Evolutionary conservation across 2,113 vertebrate genomes (phyloP).

Genomic region (Microcebus jonahi): DNA sequence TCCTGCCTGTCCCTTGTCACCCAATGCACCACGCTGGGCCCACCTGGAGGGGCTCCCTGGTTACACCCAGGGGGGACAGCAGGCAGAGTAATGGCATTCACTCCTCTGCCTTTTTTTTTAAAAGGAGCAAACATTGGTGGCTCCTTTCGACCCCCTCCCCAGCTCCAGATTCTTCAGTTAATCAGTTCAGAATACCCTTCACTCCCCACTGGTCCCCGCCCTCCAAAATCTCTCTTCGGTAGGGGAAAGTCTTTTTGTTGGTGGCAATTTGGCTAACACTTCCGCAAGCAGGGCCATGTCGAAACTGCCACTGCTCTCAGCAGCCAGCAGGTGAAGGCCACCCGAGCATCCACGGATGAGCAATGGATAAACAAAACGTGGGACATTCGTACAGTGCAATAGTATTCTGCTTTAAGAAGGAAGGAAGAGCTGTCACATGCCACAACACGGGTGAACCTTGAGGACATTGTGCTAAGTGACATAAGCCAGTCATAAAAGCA

Average conservation of each 20-base stretch:
- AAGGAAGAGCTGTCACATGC: background rate
- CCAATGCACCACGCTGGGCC: background rate
- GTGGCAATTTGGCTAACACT: background rate
- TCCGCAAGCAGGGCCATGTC: background rate
- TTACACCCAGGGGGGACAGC: background rate
- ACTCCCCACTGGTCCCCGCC: no score
- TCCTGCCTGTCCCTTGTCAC: background rate
- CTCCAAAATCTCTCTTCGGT: background rate
- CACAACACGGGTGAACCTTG: background rate
- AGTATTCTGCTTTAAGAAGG: background rate
- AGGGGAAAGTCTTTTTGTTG: background rate
- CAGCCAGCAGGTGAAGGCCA: background rate
- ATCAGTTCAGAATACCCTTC: background rate
- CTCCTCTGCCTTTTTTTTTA: background rate
- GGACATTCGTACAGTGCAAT: rapidly evolving
- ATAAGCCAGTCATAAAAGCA: background rate
- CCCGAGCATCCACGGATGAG: rapidly evolving
- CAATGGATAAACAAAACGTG: background rate
- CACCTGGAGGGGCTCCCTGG: rapidly evolving
- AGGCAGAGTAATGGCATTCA: background rate
- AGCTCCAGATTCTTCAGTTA: background rate
- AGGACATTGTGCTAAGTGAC: background rate
- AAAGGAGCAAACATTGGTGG: background rate
- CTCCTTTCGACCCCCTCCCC: background rate
- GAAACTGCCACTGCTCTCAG: background rate